These are phyloP conservation scores for Acanthochromis polyacanthus DNA, from an alignment of 2,113 vertebrate species.

Conservation along the genomic window DNA sequence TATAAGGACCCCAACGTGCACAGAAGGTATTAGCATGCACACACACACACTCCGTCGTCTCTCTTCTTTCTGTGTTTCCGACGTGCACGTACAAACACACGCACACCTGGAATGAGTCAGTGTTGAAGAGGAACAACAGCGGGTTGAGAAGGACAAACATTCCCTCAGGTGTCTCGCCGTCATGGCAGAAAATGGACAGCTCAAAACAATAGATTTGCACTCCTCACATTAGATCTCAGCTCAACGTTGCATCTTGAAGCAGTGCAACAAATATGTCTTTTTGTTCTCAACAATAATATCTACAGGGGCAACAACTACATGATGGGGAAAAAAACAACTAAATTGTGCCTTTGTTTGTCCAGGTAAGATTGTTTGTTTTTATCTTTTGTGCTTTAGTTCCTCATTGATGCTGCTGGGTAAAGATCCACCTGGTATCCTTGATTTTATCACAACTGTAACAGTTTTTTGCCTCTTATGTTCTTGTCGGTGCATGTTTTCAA, in stretches of 20 bases:
- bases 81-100: slow-evolving; percentile 31
- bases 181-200: slow-evolving; percentile 62
- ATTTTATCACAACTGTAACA: background rate
- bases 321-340: background rate
- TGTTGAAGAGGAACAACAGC: slow-evolving; percentile 48
- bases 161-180: slow-evolving; percentile 61
- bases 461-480: background rate
- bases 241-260: background rate
- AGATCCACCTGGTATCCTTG: background rate
- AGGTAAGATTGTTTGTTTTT: background rate
- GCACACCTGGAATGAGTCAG: slow-evolving; percentile 74
- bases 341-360: background rate
- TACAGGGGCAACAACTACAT: background rate
- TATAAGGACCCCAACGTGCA: slow-evolving; percentile 7
- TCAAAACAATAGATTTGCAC: slow-evolving; percentile 57
- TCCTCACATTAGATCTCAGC: slow-evolving; percentile 59
- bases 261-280: background rate
- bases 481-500: background rate
- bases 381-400: background rate
- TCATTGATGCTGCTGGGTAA: background rate
- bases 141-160: slow-evolving; percentile 64
- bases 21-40: slow-evolving; percentile 15
- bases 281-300: slow-evolving; percentile 11
- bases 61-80: slow-evolving; percentile 1
- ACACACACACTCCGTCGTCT: background rate